Percentiles rank a stretch among this genome's conserved stretches.
phyloP scores from a whole-genome alignment of 2,888 invertebrate genomes.

The Chrysina gloriosa region DNA sequence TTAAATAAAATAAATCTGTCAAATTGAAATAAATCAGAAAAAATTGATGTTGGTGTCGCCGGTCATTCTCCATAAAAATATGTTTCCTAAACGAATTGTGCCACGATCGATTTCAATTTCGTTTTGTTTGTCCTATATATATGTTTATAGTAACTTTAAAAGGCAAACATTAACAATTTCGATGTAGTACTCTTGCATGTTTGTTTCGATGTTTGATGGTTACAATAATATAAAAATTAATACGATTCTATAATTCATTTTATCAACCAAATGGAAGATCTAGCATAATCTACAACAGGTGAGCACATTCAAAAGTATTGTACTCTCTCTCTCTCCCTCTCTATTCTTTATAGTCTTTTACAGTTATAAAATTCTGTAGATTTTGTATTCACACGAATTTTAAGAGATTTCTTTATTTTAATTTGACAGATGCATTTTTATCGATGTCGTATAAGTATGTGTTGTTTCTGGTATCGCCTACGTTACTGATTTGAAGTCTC shows the following conservation, averaged over 20 bases:
- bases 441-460: too few relatives aligned
- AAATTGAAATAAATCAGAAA: slow-evolving; percentile 12
- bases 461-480: too few relatives aligned
- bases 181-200: background rate
- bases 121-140: slow-evolving; percentile 34
- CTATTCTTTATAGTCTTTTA: too few relatives aligned
- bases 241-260: slow-evolving; percentile 13
- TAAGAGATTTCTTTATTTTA: background rate
- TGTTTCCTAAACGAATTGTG: too few relatives aligned
- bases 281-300: slow-evolving; percentile 33
- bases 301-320: slow-evolving; percentile 18
- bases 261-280: slow-evolving; percentile 31
- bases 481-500: too few relatives aligned
- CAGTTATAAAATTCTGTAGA: too few relatives aligned
- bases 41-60: too few relatives aligned
- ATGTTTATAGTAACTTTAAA: background rate
- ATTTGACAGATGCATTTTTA: slow-evolving; percentile 10
- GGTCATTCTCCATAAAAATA: too few relatives aligned
- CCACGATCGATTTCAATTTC: too few relatives aligned
- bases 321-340: background rate
- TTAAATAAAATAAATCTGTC: slow-evolving; percentile 20
- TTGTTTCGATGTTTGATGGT: slow-evolving; percentile 4
- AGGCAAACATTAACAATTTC: slow-evolving; percentile 14
- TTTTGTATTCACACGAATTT: too few relatives aligned
- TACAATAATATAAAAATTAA: background rate